Conservation (phyloP, 2,113 vertebrate species). For the Sisor rabdophorus region DNA sequence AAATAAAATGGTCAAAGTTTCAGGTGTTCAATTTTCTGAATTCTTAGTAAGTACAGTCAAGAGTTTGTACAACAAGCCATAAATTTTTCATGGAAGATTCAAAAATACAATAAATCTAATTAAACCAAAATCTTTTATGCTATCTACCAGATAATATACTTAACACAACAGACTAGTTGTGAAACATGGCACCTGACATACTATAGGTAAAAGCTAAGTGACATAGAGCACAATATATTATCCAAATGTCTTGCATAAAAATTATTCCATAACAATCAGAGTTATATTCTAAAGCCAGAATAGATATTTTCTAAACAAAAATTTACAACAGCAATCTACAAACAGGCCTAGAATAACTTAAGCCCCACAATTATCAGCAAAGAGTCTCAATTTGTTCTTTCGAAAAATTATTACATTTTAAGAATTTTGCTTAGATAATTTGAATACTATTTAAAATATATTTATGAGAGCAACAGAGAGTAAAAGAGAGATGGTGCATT, state of each 20-base stretch:
- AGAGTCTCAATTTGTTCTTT: background rate
- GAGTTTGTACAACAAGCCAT: too few relatives aligned
- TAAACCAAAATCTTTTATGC: too few relatives aligned
- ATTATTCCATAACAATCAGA: background rate
- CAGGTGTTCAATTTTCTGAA: too few relatives aligned
- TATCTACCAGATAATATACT: conserved; percentile 3
- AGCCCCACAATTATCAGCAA: background rate
- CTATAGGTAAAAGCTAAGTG: too few relatives aligned
- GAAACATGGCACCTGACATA: background rate
- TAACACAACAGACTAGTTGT: background rate
- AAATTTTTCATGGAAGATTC: too few relatives aligned
- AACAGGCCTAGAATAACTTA: background rate
- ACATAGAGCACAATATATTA: background rate
- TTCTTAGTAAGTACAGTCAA: too few relatives aligned
- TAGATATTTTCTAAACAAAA: background rate
- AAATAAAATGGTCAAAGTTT: too few relatives aligned
- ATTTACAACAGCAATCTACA: background rate
- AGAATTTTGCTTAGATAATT: background rate
- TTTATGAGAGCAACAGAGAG: background rate
- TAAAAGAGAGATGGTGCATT: background rate
- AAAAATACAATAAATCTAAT: too few relatives aligned
- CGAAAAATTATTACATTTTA: background rate
- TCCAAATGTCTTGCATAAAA: background rate
- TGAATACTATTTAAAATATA: background rate
- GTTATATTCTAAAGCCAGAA: background rate